Evolutionary conservation across 1,140 invertebrate species (phyloP), one percentile per base, ranked within the genome.

Genomic region (Anastrepha obliqua): DNA sequence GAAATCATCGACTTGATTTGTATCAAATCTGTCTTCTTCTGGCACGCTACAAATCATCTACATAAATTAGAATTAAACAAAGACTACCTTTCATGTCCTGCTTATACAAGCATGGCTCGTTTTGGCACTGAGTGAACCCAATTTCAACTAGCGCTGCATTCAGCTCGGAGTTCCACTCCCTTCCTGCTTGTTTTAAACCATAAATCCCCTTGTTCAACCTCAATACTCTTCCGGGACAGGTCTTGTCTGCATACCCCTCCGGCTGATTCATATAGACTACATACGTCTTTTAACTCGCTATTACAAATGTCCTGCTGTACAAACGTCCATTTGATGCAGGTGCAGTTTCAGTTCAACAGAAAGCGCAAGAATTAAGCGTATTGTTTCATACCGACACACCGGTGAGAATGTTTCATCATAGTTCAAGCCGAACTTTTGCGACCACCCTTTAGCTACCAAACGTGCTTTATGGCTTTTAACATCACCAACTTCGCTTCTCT

Each of bases 301-400:
- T 89, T 88, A 29, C n/a, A 90, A 55, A 60, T 88, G 89, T n/a
- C n/a, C n/a, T 58, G 90, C 90, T 5, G 88, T 89, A 11, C 51
- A 70, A 2, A 89, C 89, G 67, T 90, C 90, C 29, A 90, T 87
- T 85, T 91, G 90, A 87, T 90, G 87, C 39, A 91, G 47, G 62
- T 88, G 47, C 51, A 88, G 47, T 4, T 88, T 86, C 2, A 55
- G 20, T n/a, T 86, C 47, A 15, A n/a, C 44, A n/a, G 87, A 60
- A 6, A 88, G 9, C 42, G 85, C 87, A 17, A 88, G 55, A 29
- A 88, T 11, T n/a, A 88, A 58, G n/a, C 64, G 44, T 58, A 88
- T 70, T 11, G 87, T 86, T 29, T 29, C 58, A 74, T 74, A 70
- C 59, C n/a, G n/a, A n/a, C n/a, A n/a, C n/a, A n/a, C n/a, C n/a